Base-by-base conservation (phyloP, 1,140 invertebrate genomes). In the Cotesia typhae region DNA sequence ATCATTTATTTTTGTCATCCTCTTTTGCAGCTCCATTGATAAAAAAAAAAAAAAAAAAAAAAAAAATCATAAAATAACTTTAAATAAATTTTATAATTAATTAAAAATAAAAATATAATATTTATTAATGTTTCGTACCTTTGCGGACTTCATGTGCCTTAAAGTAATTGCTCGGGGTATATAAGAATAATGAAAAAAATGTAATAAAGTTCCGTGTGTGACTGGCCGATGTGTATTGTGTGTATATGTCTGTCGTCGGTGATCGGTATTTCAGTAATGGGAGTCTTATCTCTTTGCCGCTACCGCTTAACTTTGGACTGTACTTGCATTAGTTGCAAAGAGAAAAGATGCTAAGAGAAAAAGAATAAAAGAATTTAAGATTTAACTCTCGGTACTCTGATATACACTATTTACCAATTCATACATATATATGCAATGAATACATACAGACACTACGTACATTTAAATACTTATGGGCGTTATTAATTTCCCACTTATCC, bases 181-280 rank as follows among this genome's bases (percentile, higher is more conserved):
- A 28, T 38, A 9, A 41, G 35, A 17, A 41, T 37, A 51, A 9
- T 47, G 17, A 37, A 38, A 51, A 17, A 38, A 37, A 65, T 17
- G 63, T 10, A 65, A 38, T 51, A 65, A 65, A 65, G 63, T 65
- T 65, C 41, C 63, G 37, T 65, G 63, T 51, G 12, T 65, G 63
- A 51, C 37, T 7, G 20, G 14, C 35, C 55, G 51, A 10, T 47
- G 10, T 47, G 10, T 47, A 3, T 47, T 47, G 28, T 47, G 10
- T 47, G 10, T 47, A 47, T 47, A 47, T 47, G 41, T 47, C 41
- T 10, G 41, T 65, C 73, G 76, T 67, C 57, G 78, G 41, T 65
- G 72, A 75, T 67, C 57, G 78, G 75, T 79, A 78, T 80, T 76
- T 70, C 78, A 79, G 76, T 78, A 80, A 80, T 80, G 78, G 75